Evolutionary conservation across 2,888 invertebrate species (phyloP).

Genomic region (Lithophane leautieri): DNA sequence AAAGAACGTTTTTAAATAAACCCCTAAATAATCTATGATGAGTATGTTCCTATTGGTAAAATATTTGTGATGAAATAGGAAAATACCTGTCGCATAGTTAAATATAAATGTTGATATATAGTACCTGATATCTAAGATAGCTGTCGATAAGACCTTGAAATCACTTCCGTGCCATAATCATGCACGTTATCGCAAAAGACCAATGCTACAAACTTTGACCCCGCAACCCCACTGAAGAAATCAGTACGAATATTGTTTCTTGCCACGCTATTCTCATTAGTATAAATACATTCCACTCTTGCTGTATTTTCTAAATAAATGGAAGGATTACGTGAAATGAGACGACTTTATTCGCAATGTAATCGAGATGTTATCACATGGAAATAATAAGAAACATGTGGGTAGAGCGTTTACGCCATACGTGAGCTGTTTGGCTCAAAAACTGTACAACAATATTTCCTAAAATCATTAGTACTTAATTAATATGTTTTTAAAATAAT

Average conservation of each 20-base stretch:
- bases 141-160: constrained; percentile 25
- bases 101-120: neutral
- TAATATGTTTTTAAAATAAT: no score
- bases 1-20: no score
- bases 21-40: neutral
- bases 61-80: neutral
- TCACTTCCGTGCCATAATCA: constrained; percentile 30
- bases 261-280: constrained; percentile 23
- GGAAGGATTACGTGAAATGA: constrained; percentile 9
- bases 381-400: neutral
- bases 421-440: no score
- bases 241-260: constrained; percentile 8
- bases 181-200: constrained; percentile 35
- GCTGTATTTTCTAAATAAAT: constrained; percentile 35
- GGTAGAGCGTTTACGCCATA: neutral
- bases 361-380: constrained; percentile 3
- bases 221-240: constrained; percentile 11
- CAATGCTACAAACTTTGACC: constrained; percentile 33
- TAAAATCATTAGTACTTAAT: no score
- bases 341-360: constrained; percentile 1
- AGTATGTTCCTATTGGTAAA: neutral
- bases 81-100: neutral
- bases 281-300: constrained; percentile 11
- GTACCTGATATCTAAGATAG: constrained; percentile 1
- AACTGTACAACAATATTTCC: no score